Evolutionary conservation across 1,140 invertebrate species (phyloP).

Genomic region (Patella vulgata): DNA sequence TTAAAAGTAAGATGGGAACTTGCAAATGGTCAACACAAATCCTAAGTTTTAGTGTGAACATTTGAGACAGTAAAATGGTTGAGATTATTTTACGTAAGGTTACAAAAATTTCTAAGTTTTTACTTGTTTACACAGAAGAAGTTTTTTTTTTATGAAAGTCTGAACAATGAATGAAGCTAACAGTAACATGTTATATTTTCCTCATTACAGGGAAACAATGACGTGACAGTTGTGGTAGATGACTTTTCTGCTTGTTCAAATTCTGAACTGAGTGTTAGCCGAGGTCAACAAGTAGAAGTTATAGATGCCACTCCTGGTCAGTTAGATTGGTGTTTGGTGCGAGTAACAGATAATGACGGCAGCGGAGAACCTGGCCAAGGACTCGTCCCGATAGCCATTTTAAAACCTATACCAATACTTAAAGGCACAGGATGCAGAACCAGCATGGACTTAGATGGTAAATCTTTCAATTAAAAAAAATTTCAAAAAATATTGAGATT

Average conservation of each 20-base stretch:
- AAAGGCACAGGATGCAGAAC: slow-evolving; percentile 50
- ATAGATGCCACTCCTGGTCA: slow-evolving; percentile 72
- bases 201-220: slow-evolving; percentile 46
- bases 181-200: too few relatives aligned
- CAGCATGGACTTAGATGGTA: slow-evolving; percentile 64
- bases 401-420: slow-evolving; percentile 76
- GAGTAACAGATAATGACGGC: slow-evolving; percentile 57
- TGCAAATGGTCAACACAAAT: too few relatives aligned
- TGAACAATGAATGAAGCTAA: too few relatives aligned
- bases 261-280: slow-evolving; percentile 53
- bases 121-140: too few relatives aligned
- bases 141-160: too few relatives aligned
- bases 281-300: slow-evolving; percentile 87
- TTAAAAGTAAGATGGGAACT: too few relatives aligned
- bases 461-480: slow-evolving; percentile 6
- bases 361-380: slow-evolving; percentile 73
- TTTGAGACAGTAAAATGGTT: too few relatives aligned
- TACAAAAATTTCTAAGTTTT: too few relatives aligned
- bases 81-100: too few relatives aligned
- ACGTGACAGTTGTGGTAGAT: slow-evolving; percentile 58
- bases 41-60: too few relatives aligned
- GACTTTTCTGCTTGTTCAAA: slow-evolving; percentile 55
- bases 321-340: slow-evolving; percentile 64
- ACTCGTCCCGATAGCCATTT: slow-evolving; percentile 81
- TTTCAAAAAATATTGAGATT: not conserved